Conservation (phyloP, 2,888 invertebrate genomes). For the Drosophila kambysellisi region DNA sequence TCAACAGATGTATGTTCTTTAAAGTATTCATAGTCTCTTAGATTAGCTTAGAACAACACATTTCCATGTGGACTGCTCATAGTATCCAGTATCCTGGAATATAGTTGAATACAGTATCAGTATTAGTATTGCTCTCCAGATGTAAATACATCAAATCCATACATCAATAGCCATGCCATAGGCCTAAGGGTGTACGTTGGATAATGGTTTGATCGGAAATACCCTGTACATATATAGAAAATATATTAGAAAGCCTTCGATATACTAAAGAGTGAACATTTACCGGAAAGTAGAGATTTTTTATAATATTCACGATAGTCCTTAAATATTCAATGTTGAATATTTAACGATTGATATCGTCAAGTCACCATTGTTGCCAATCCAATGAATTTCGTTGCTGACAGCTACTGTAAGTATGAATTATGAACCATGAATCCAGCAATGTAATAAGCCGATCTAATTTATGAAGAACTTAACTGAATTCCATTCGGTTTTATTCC, state of each 20-base stretch:
- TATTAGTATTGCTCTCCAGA: constrained; percentile 12
- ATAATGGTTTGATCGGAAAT: constrained; percentile 22
- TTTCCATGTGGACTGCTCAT: constrained; percentile 12
- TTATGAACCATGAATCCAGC: constrained; percentile 11
- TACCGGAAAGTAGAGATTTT: constrained; percentile 79
- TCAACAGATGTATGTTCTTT: not conserved
- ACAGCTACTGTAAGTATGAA: constrained; percentile 43
- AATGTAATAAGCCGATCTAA: constrained; percentile 18
- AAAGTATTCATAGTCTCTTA: constrained; percentile 1
- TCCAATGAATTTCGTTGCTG: constrained; percentile 34
- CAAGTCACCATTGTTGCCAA: constrained; percentile 47
- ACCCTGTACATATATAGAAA: not conserved
- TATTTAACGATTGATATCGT: constrained; percentile 70
- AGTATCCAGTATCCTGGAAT: constrained; percentile 7
- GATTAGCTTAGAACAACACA: not conserved
- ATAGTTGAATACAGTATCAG: constrained; percentile 6
- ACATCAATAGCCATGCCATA: constrained; percentile 5
- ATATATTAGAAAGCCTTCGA: constrained; percentile 35
- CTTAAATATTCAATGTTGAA: constrained; percentile 71
- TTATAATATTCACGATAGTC: constrained; percentile 57
- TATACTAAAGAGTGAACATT: constrained; percentile 83
- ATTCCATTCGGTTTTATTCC: constrained; percentile 15
- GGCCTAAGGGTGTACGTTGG: not conserved
- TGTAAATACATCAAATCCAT: constrained; percentile 21
- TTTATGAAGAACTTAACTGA: constrained; percentile 13